Conservation (phyloP, 2,888 invertebrate species). For the Platycheirus rosarum region DNA sequence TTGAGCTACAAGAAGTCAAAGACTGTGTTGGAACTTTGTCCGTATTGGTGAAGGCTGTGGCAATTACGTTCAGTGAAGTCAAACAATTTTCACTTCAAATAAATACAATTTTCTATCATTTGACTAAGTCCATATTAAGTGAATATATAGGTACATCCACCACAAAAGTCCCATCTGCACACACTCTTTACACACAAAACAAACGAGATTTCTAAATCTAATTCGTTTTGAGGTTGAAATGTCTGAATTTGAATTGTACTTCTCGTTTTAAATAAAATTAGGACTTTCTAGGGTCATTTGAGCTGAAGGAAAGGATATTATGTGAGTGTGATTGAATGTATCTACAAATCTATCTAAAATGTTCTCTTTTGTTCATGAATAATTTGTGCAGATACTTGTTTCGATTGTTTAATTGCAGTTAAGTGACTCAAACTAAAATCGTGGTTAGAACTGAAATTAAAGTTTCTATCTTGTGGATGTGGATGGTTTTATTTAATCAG, state of each 20-base stretch:
- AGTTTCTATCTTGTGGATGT: conserved; percentile 12
- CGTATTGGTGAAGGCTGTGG: too few relatives aligned
- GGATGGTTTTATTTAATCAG: conserved; percentile 42
- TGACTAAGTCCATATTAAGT: too few relatives aligned
- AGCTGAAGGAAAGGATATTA: neutral
- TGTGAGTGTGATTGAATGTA: neutral
- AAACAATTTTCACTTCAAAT: too few relatives aligned
- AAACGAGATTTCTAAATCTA: conserved; percentile 6
- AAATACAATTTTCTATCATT: too few relatives aligned
- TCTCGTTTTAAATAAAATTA: neutral
- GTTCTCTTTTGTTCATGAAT: neutral
- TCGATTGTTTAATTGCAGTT: conserved; percentile 51
- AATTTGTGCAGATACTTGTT: neutral
- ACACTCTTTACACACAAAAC: neutral
- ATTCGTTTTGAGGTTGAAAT: conserved; percentile 8
- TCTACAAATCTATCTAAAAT: neutral
- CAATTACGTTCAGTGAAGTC: too few relatives aligned
- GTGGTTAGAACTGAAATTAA: conserved; percentile 42
- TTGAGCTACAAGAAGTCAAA: too few relatives aligned
- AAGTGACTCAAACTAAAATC: conserved; percentile 50
- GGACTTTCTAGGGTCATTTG: neutral
- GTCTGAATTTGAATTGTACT: conserved; percentile 5
- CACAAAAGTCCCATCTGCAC: conserved; percentile 15
- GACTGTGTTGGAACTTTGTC: too few relatives aligned
- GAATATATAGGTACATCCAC: neutral